A percentile compares a stretch with the other conserved stretches of the same genome.
Conservation (phyloP, 2,888 invertebrate species). For the Nomada ferruginata region DNA sequence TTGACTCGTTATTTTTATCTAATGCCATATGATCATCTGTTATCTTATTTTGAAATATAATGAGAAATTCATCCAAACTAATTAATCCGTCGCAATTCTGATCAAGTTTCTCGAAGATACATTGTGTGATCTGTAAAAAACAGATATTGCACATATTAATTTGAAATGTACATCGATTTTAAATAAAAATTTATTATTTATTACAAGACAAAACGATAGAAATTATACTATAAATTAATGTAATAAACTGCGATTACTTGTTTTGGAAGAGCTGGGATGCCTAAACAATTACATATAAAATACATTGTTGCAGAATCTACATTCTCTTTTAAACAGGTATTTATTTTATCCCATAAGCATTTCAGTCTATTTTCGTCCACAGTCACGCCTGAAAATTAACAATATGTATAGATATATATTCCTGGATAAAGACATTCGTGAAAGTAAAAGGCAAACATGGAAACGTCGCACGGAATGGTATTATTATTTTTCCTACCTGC, state of each 20-base stretch:
- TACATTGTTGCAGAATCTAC: conserved; percentile 88
- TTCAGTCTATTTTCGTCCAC: conserved; percentile 60
- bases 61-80: conserved; percentile 88
- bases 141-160: conserved; percentile 7
- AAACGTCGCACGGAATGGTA: too few relatives aligned
- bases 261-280: conserved; percentile 88
- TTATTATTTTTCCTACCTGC: conserved; percentile 47
- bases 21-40: conserved; percentile 70
- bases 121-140: conserved; percentile 84
- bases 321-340: conserved; percentile 75
- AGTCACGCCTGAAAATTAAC: conserved; percentile 37
- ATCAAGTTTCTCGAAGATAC: conserved; percentile 88
- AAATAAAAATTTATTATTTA: not conserved
- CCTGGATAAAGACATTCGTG: not conserved
- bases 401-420: conserved; percentile 3
- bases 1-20: conserved; percentile 72
- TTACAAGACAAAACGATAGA: not conserved
- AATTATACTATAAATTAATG: not conserved
- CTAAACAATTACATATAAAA: conserved; percentile 88
- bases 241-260: conserved; percentile 83
- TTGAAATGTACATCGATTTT: not conserved
- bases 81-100: conserved; percentile 88
- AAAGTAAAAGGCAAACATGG: not conserved
- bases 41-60: conserved; percentile 86
- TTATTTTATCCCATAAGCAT: conserved; percentile 63